phyloP scores from a whole-genome alignment of 1,140 invertebrate species.

The Helicorthomorpha holstii region DNA sequence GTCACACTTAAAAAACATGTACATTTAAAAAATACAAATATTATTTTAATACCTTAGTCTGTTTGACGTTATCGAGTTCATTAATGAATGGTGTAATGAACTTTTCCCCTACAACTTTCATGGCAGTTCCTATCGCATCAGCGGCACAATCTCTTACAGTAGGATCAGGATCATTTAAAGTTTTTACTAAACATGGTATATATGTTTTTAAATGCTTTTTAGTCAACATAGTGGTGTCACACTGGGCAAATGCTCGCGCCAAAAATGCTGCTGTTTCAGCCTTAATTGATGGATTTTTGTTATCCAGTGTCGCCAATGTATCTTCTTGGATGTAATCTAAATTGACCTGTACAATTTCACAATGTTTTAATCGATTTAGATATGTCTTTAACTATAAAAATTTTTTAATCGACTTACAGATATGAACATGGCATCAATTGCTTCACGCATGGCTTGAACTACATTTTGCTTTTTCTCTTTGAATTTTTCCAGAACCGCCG shows the following conservation, averaged over 20 bases:
- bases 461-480: conserved; percentile 94
- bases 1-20: background rate
- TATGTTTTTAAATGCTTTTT: conserved; percentile 86
- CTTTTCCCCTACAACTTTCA: conserved; percentile 88
- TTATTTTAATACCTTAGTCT: conserved; percentile 49
- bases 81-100: conserved; percentile 63
- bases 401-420: conserved; percentile 33
- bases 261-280: conserved; percentile 81
- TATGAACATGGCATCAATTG: conserved; percentile 76
- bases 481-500: conserved; percentile 81
- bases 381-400: conserved; percentile 9
- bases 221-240: conserved; percentile 58
- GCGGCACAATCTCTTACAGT: conserved; percentile 65
- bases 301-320: conserved; percentile 59
- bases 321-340: conserved; percentile 80
- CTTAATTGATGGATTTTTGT: conserved; percentile 91
- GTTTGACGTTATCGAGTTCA: conserved; percentile 79
- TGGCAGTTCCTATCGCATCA: conserved; percentile 80
- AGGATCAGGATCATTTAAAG: conserved; percentile 70
- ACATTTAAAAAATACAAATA: conserved; percentile 2
- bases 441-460: conserved; percentile 64
- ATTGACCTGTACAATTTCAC: conserved; percentile 39
- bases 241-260: conserved; percentile 59
- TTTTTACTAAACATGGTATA: conserved; percentile 57
- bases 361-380: background rate